Percentiles rank a stretch among this genome's conserved stretches.
Evolutionary conservation across 1,140 invertebrate species (phyloP).

Genomic region (Drosophila obscura): DNA sequence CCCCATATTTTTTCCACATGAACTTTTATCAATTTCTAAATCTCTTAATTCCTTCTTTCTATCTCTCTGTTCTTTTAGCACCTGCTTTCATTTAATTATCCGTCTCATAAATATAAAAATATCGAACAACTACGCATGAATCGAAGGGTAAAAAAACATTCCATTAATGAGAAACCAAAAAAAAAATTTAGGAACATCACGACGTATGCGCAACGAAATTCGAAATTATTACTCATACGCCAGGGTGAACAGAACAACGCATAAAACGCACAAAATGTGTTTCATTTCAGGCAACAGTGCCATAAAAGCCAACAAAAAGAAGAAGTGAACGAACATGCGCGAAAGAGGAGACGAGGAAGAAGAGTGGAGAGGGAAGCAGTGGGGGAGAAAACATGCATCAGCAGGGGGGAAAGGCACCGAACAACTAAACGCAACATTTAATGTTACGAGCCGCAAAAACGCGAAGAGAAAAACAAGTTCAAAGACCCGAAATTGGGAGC

Average conservation of each 20-base stretch:
- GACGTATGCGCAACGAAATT: constrained; percentile 37
- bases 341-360: neutral
- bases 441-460: constrained; percentile 71
- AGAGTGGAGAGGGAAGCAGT: no score
- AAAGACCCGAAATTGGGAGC: constrained; percentile 55
- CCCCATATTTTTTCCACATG: no score
- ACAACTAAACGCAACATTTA: constrained; percentile 57
- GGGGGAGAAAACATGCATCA: no score
- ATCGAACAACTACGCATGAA: constrained; percentile 11
- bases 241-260: constrained; percentile 36
- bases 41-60: neutral
- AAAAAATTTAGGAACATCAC: neutral
- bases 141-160: constrained; percentile 13
- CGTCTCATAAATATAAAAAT: neutral
- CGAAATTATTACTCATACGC: constrained; percentile 57
- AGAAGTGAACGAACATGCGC: neutral
- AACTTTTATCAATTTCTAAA: neutral
- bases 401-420: neutral
- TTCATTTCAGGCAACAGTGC: constrained; percentile 65
- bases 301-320: constrained; percentile 33
- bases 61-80: constrained; percentile 1
- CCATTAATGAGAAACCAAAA: constrained; percentile 12
- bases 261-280: constrained; percentile 61
- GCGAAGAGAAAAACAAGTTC: constrained; percentile 63
- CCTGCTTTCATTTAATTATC: constrained; percentile 3